Base-by-base conservation (phyloP, 1,140 invertebrate species). In the Apocrypta bakeri region DNA sequence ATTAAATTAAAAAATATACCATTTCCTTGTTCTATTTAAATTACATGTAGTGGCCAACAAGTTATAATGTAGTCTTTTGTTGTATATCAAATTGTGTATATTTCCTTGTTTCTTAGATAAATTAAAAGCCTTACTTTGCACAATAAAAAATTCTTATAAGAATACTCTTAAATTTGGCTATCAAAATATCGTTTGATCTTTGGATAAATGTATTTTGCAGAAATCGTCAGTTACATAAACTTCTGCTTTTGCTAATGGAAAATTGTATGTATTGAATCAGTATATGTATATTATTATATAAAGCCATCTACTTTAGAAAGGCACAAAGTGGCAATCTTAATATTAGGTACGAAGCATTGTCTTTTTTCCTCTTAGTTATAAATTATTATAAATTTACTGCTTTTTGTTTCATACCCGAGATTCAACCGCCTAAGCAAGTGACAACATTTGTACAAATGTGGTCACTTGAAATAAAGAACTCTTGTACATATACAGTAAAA, bases 301-400 rank as follows among this genome's bases (percentile, higher is more conserved):
- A 76, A 83, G 75, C 68, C 76, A 76, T 76, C 63, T 83, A 79
- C 61, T 83, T 80, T 56, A 56, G 68, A 85, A 88, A 88, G 87
- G 87, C 87, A 88, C 87, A 86, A 79, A 84, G 80, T 85, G 87
- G 83, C 84, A 87, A 81, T 81, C 79, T 84, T 81, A 80, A 81
- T 81, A 72, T 68, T 77, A 83, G 71, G 37, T 79, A 74, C 37
- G 27, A 81, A 77, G 83, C 78, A 81, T 73, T 85, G 77, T 83
- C 74, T 71, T 81, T 72, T 29, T 68, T 27, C 61, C 33, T 29
- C 64, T 79, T 14, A 68, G 14, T 21, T 80, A 75, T 8, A 75
- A 74, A 3, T 78, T 83, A 42, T 77, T 73, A 40, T 14, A 83
- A 83, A 83, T 75, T 79, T 79, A 74, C 74, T 37, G 27, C 17